phyloP scores from a whole-genome alignment of 2,113 vertebrate genomes.

The Ia io region DNA sequence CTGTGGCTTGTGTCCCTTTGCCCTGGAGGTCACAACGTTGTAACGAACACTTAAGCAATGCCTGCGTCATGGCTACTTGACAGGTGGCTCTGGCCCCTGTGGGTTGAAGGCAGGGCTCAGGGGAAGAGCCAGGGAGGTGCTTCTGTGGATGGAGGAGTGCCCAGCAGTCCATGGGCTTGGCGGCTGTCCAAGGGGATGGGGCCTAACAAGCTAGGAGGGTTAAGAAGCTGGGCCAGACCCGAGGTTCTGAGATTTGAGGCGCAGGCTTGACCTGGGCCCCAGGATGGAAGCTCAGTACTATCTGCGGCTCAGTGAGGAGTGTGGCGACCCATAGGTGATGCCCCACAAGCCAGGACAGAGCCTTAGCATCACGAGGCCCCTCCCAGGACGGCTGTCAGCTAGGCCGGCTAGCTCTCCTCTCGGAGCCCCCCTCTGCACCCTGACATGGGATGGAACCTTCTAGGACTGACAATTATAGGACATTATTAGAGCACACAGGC shows the following conservation, averaged over 20 bases:
- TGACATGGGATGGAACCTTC: not conserved
- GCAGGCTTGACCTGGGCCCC: not conserved
- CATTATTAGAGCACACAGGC: no score
- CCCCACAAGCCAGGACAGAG: not conserved
- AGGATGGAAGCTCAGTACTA: no score
- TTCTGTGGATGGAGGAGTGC: no score
- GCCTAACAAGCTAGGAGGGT: not conserved
- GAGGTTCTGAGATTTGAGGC: not conserved
- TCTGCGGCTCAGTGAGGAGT: not conserved
- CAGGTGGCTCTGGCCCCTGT: not conserved
- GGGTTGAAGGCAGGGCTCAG: not conserved
- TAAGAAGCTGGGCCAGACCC: not conserved
- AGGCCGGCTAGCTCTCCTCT: no score
- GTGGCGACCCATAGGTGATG: not conserved
- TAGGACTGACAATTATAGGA: not conserved
- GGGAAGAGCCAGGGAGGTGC: not conserved
- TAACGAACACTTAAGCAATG: accelerated
- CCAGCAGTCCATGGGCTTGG: not conserved
- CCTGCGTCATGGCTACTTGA: accelerated
- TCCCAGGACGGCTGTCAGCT: not conserved
- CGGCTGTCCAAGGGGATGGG: not conserved
- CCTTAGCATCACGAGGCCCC: not conserved
- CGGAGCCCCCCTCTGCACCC: not conserved
- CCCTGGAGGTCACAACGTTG: not conserved
- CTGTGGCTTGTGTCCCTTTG: no score